Base-by-base conservation (phyloP, 2,888 invertebrate species). In the Acheta domesticus region DNA sequence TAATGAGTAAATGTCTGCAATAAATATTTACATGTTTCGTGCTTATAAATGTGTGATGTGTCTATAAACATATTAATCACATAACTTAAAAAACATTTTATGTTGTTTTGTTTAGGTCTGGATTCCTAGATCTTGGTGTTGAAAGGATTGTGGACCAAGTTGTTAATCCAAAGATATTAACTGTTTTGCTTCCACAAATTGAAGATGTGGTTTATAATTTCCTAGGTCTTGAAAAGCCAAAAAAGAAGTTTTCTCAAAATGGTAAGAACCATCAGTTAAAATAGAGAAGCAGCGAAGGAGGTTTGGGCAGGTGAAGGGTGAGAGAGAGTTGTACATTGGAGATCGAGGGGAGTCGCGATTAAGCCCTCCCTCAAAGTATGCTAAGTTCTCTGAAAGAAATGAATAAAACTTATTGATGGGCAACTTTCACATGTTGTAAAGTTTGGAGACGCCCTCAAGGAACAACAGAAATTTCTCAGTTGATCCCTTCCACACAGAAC, bases 101-200 rank as follows among this genome's bases (percentile, higher is more conserved):
- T 62, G 62, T 62, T 14, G n/a, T 62, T 62, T 62, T 14, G 8
- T 88, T 87, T 77, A 96, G 96, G 85, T 94, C 95, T 79, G 95
- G 95, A 76, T 96, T 94, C 87, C 88, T 98, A 83, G 95, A 96
- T 84, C 93, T 93, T 83, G 98, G 98, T 12, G 95, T 98, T 3
- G 96, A 97, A 86, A 91, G 97, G 83, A 96, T 98, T 82, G 96
- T 98, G 0, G 97, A 97, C 86, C 98, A 98, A 89, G 96, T 97
- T 0, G 96, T 98, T 0, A 96, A 96, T 86, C 88, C 88, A 12
- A 97, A 97, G 89, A 94, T 97, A 12, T 92, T 93, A 82, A 91
- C 94, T 3, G 92, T 95, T 16, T 96, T 97, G 86, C 93, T 95
- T 85, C 95, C 97, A 0, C 93, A 95, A 89, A 94, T 98, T 12